Conservation (phyloP, 2,113 vertebrate species). For the Mohoua ochrocephala region DNA sequence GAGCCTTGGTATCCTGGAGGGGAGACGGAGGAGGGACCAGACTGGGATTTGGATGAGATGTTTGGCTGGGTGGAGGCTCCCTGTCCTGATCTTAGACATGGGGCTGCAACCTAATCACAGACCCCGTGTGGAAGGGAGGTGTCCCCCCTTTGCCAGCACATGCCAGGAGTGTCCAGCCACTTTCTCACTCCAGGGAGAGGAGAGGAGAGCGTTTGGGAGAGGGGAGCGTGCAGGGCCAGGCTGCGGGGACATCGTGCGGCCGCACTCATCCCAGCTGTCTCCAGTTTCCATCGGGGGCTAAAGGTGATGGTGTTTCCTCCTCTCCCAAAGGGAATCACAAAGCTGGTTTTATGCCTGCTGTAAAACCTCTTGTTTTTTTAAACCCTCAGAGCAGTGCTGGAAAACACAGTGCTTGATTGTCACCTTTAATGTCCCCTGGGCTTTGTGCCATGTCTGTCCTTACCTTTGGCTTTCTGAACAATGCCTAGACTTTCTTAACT, state of each 20-base stretch:
- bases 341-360: neutral
- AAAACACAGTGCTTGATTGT: neutral
- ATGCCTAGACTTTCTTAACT: neutral
- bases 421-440: neutral
- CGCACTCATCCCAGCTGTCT: neutral
- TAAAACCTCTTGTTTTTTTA: neutral
- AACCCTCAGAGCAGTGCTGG: neutral
- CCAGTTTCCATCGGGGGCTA: neutral
- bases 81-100: neutral
- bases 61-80: neutral
- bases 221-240: neutral
- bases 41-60: neutral
- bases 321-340: neutral
- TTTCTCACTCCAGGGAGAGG: neutral
- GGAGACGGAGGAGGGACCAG: neutral
- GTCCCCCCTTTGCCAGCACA: neutral
- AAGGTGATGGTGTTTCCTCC: neutral
- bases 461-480: neutral
- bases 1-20: neutral
- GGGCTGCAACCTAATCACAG: neutral
- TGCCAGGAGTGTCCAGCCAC: rapidly evolving
- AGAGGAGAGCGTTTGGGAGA: neutral
- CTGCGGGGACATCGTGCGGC: rapidly evolving
- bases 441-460: rapidly evolving
- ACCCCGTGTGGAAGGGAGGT: rapidly evolving